Evolutionary conservation across 2,113 vertebrate species (phyloP).

Genomic region (Setophaga coronata): DNA sequence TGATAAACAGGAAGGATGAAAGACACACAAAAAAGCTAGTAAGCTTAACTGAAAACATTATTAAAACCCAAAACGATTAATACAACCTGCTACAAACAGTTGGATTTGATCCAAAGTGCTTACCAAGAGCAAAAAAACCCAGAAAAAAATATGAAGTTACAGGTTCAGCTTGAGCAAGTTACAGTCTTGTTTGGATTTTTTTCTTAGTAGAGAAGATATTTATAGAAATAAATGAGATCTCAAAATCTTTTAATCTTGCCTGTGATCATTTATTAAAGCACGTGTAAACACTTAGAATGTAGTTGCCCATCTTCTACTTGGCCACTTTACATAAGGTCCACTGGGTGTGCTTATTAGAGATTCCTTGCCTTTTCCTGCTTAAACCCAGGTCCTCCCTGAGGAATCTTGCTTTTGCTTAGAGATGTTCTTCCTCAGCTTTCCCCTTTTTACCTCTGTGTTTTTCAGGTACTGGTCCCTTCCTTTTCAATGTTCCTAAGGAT

Average conservation of each 20-base stretch:
- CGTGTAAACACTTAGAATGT: neutral
- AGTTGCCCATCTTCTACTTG: neutral
- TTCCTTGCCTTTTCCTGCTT: neutral
- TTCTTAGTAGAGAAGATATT: neutral
- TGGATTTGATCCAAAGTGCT: neutral
- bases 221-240: neutral
- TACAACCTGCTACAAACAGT: neutral
- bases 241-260: neutral
- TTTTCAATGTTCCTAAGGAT: neutral
- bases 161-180: neutral
- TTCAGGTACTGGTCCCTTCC: neutral
- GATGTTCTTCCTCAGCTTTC: neutral
- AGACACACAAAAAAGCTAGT: neutral
- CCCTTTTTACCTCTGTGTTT: neutral
- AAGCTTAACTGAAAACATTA: neutral
- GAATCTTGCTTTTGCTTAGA: neutral
- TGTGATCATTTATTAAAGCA: neutral
- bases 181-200: neutral
- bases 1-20: neutral
- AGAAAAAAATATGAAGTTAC: neutral
- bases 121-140: neutral
- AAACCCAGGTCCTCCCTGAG: neutral
- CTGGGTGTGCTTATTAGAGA: fast-evolving
- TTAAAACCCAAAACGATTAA: fast-evolving
- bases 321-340: fast-evolving